phyloP scores from a whole-genome alignment of 2,888 invertebrate species.

The Stomorhina lunata region DNA sequence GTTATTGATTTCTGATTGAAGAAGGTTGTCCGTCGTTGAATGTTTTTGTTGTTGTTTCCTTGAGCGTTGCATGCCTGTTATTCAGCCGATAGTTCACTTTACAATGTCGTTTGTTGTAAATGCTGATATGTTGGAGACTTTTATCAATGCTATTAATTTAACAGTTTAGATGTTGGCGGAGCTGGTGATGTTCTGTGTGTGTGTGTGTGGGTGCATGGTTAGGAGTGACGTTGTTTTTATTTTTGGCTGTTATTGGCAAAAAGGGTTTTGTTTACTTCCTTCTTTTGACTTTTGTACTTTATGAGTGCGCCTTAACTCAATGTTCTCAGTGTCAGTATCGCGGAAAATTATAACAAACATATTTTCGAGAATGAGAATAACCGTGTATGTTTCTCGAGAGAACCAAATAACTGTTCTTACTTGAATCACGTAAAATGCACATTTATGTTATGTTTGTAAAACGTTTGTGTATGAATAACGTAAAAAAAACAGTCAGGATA shows the following conservation, averaged over 20 bases:
- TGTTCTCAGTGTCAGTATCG: background rate
- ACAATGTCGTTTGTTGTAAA: constrained; percentile 28
- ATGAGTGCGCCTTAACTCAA: constrained; percentile 6
- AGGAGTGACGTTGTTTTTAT: background rate
- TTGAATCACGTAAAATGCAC: background rate
- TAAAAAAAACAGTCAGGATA: constrained; percentile 6
- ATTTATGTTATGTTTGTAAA: background rate
- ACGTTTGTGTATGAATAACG: background rate
- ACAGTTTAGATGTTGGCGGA: constrained; percentile 22
- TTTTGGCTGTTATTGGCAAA: constrained; percentile 20
- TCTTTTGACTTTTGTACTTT: constrained; percentile 28
- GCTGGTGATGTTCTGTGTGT: background rate
- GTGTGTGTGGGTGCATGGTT: no score
- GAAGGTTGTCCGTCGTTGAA: constrained; percentile 69
- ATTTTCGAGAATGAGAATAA: constrained; percentile 23
- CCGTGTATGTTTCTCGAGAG: constrained; percentile 1
- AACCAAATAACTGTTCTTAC: constrained; percentile 15
- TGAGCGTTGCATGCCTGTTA: constrained; percentile 15
- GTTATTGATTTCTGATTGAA: constrained; percentile 31
- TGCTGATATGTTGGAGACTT: constrained; percentile 39
- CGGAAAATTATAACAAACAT: constrained; percentile 3
- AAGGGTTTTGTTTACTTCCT: constrained; percentile 38
- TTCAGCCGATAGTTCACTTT: constrained; percentile 46
- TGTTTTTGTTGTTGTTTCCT: constrained; percentile 50
- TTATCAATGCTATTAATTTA: constrained; percentile 52